These are phyloP conservation scores for Onychomys arenicola DNA, from an alignment of 2,797 vertebrate species.

Conservation along the genomic window DNA sequence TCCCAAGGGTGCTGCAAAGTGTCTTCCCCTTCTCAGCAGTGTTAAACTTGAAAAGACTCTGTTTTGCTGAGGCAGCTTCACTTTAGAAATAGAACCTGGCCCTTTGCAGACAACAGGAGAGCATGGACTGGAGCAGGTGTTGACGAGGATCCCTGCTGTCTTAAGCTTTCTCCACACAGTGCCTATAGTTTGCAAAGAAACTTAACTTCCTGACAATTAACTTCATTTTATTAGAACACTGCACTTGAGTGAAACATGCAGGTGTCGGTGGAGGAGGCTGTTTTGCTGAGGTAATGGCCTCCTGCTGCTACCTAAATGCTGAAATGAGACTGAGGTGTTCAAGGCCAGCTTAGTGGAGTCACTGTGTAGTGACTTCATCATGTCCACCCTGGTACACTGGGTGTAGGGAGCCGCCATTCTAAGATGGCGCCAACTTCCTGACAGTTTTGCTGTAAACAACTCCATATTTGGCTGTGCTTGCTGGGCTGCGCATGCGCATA, in stretches of 20 bases:
- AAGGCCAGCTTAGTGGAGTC: constrained; percentile 3
- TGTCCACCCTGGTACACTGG: neutral
- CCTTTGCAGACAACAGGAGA: constrained; percentile 20
- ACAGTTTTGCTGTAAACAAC: too few relatives aligned
- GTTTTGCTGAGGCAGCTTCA: constrained; percentile 59
- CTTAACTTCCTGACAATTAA: constrained; percentile 49
- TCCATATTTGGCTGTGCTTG: too few relatives aligned
- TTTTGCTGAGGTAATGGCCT: constrained; percentile 55
- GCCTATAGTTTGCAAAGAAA: constrained; percentile 66
- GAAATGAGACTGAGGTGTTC: constrained; percentile 18
- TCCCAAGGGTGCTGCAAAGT: constrained; percentile 32
- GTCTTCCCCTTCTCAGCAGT: constrained; percentile 56
- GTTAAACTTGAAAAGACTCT: constrained; percentile 46
- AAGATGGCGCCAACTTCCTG: too few relatives aligned
- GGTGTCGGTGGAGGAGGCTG: constrained; percentile 11
- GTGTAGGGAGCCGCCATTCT: too few relatives aligned
- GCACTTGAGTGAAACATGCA: neutral
- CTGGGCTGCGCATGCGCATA: too few relatives aligned
- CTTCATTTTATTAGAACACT: constrained; percentile 50
- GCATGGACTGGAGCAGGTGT: constrained; percentile 15
- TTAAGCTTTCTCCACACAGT: constrained; percentile 74
- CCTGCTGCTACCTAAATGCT: constrained; percentile 46
- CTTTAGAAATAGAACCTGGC: constrained; percentile 50
- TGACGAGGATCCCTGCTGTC: constrained; percentile 66
- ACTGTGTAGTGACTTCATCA: neutral